Percentiles rank a stretch among this genome's conserved stretches.
Conservation (phyloP, 2,797 vertebrate genomes). For the Florisuga fusca region DNA sequence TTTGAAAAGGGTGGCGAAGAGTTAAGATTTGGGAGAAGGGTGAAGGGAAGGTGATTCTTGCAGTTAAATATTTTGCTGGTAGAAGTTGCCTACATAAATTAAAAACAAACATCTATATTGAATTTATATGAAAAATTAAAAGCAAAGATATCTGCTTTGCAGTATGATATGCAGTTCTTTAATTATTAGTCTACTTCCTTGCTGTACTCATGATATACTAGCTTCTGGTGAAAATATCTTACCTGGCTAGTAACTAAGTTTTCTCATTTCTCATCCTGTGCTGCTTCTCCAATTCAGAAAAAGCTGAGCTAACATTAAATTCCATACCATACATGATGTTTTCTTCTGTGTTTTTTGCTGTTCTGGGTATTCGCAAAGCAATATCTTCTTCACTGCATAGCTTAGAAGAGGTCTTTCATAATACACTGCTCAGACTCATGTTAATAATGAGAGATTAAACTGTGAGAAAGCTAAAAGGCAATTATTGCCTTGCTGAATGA, state of each 20-base stretch:
- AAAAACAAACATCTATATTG: background rate
- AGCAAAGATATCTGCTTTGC: background rate
- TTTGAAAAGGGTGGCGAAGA: background rate
- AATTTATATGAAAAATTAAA: background rate
- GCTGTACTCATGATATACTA: background rate
- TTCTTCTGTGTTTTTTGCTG: constrained; percentile 49
- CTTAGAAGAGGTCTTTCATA: constrained; percentile 76
- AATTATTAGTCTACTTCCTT: background rate
- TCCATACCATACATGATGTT: background rate
- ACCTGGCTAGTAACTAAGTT: background rate
- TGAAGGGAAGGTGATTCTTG: background rate
- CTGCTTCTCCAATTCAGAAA: background rate
- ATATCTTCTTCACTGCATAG: constrained; percentile 80
- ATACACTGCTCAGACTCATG: constrained; percentile 4
- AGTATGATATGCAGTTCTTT: background rate
- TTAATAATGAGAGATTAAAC: background rate
- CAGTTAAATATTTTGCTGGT: background rate
- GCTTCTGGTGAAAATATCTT: background rate
- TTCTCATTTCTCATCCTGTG: background rate
- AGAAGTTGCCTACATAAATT: background rate
- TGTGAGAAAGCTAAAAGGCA: background rate
- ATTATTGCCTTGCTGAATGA: background rate
- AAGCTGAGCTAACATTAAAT: background rate
- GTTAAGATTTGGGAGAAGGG: background rate
- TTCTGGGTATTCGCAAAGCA: constrained; percentile 81